Conservation (phyloP, 1,140 invertebrate genomes). For the Hyles vespertilio region DNA sequence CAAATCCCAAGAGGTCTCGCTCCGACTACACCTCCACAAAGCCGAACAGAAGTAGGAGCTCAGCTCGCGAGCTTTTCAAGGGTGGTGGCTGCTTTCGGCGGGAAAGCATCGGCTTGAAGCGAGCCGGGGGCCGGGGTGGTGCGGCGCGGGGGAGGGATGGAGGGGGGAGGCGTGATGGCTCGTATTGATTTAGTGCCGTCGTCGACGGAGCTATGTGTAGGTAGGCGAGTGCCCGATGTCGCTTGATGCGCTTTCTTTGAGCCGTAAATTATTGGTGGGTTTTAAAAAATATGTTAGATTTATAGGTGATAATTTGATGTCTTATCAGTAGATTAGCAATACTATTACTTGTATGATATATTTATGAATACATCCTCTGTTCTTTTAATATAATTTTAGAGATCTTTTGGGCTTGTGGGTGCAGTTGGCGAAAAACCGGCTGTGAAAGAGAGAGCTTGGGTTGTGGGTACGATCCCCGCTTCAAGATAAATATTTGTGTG, state of each 20-base stretch:
- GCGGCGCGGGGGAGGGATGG: constrained; percentile 37
- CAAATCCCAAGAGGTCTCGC: constrained; percentile 68
- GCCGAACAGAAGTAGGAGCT: constrained; percentile 75
- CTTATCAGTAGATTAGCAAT: too few species aligned
- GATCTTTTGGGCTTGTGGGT: too few species aligned
- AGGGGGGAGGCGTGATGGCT: constrained; percentile 68
- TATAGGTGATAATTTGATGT: too few species aligned
- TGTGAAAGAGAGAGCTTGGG: too few species aligned
- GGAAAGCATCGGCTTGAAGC: constrained; percentile 62
- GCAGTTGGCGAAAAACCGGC: too few species aligned
- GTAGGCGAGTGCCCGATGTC: constrained; percentile 56
- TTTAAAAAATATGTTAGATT: too few species aligned
- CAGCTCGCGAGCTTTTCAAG: constrained; percentile 74
- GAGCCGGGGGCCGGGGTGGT: constrained; percentile 28
- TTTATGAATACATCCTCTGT: too few species aligned
- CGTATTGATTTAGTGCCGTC: constrained; percentile 77
- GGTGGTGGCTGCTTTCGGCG: constrained; percentile 72
- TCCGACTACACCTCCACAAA: constrained; percentile 69
- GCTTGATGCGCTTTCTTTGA: constrained; percentile 72
- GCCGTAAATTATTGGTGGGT: background rate
- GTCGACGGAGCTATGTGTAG: constrained; percentile 70
- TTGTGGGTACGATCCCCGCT: too few species aligned
- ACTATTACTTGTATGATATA: too few species aligned
- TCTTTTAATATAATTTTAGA: too few species aligned
- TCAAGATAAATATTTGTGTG: too few species aligned